A percentile compares a stretch with the other conserved stretches of the same genome.
These are phyloP conservation scores for Corydoras sp. DNA, from an alignment of 2,113 vertebrate genomes.

Conservation along the genomic window DNA sequence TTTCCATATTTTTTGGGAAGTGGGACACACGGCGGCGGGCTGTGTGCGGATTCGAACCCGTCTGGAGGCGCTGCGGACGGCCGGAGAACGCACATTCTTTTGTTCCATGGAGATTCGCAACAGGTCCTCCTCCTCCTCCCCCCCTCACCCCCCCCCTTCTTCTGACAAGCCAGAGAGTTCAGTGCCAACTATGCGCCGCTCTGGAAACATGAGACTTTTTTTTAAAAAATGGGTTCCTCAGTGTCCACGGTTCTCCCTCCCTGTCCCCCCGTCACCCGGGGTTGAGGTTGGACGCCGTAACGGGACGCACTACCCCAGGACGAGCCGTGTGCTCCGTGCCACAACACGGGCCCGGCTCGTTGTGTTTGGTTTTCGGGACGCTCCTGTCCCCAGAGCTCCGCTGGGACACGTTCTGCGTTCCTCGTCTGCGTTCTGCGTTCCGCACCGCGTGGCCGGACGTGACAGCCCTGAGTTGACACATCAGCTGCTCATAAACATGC, in stretches of 20 bases:
- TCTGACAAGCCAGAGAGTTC: conserved; percentile 26
- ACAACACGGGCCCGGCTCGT: no score
- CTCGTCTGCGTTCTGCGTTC: conserved; percentile 57
- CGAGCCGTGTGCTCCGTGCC: no score
- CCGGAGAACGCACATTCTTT: conserved; percentile 65
- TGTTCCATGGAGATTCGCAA: conserved; percentile 75
- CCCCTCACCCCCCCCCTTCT: conserved; percentile 50
- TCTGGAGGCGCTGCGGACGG: not conserved
- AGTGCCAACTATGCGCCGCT: conserved; percentile 33
- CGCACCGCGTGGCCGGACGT: conserved; percentile 63
- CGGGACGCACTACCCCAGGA: no score
- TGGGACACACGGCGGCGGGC: no score
- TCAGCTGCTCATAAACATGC: conserved; percentile 54
- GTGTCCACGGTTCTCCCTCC: no score
- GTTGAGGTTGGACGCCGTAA: no score
- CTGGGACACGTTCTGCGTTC: conserved; percentile 40
- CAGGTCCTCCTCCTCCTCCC: conserved; percentile 67
- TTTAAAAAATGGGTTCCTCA: no score
- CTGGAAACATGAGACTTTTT: not conserved
- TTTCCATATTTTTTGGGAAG: no score
- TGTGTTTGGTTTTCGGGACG: no score
- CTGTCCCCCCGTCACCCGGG: no score
- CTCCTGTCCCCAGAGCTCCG: not conserved
- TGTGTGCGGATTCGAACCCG: no score
- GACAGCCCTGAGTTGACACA: conserved; percentile 66